These are phyloP conservation scores for Drosophila maculinotata DNA, from an alignment of 2,888 invertebrate species.

Conservation along the genomic window DNA sequence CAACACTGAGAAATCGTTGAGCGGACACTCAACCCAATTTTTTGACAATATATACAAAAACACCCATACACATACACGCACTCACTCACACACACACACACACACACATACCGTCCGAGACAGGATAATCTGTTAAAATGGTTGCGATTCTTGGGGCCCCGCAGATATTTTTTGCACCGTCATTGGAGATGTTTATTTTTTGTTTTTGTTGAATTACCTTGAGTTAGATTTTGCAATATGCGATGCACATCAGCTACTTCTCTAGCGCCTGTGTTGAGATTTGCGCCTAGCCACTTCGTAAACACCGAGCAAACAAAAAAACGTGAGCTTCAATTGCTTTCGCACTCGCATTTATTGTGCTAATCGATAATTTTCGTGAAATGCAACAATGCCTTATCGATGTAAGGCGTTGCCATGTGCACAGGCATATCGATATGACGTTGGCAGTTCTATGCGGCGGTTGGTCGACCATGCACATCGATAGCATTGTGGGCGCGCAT, in stretches of 20 bases:
- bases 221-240: slow-evolving; percentile 38
- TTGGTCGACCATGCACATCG: slow-evolving; percentile 3
- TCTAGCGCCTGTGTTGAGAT: slow-evolving; percentile 17
- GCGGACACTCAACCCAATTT: slow-evolving; percentile 54
- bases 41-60: slow-evolving; percentile 41
- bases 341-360: slow-evolving; percentile 23
- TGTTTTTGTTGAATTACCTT: slow-evolving; percentile 48
- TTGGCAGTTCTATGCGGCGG: slow-evolving; percentile 22
- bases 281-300: slow-evolving; percentile 41
- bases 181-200: slow-evolving; percentile 14
- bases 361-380: slow-evolving; percentile 12
- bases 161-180: slow-evolving; percentile 32
- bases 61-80: slow-evolving; percentile 14
- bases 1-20: too few relatives aligned
- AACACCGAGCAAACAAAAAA: slow-evolving; percentile 43
- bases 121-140: slow-evolving; percentile 29
- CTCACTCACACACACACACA: slow-evolving; percentile 1
- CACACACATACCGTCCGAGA: slow-evolving; percentile 11
- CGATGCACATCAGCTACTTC: slow-evolving; percentile 40
- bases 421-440: background rate
- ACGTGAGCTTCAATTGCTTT: slow-evolving; percentile 50
- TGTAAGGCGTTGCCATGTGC: background rate
- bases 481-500: background rate
- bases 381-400: slow-evolving; percentile 9
- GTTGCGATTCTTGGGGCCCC: slow-evolving; percentile 19